phyloP scores from a whole-genome alignment of 2,113 vertebrate species.

The Leucopsar rothschildi region DNA sequence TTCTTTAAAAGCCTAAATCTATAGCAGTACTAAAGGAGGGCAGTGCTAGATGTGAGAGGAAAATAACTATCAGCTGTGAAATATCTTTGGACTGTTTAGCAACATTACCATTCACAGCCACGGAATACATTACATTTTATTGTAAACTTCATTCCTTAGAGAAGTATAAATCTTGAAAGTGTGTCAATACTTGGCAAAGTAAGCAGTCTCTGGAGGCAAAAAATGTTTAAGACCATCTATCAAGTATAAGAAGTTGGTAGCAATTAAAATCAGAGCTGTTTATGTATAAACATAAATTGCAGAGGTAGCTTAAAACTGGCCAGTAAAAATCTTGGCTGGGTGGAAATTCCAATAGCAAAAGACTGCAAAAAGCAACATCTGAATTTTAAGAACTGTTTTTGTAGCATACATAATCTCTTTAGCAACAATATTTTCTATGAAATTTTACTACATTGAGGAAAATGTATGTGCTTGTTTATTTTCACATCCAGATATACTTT shows the following conservation, averaged over 20 bases:
- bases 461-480: background rate
- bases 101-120: constrained; percentile 77
- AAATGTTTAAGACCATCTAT: constrained; percentile 70
- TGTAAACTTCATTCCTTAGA: constrained; percentile 66
- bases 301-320: constrained; percentile 21
- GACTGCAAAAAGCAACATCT: constrained; percentile 9
- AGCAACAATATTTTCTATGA: background rate
- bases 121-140: constrained; percentile 78
- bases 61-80: constrained; percentile 57
- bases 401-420: background rate
- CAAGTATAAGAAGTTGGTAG: constrained; percentile 60
- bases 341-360: constrained; percentile 32
- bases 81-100: constrained; percentile 50
- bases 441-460: background rate
- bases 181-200: constrained; percentile 71
- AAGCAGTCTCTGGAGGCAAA: constrained; percentile 69
- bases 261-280: constrained; percentile 65
- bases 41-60: background rate
- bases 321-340: constrained; percentile 39
- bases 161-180: constrained; percentile 71
- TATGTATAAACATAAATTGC: constrained; percentile 64
- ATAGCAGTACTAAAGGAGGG: background rate
- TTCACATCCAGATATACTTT: background rate
- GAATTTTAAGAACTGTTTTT: constrained; percentile 46
- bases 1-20: background rate